These are phyloP conservation scores for Drosophila atripex DNA, from an alignment of 2,888 invertebrate genomes.

Conservation along the genomic window DNA sequence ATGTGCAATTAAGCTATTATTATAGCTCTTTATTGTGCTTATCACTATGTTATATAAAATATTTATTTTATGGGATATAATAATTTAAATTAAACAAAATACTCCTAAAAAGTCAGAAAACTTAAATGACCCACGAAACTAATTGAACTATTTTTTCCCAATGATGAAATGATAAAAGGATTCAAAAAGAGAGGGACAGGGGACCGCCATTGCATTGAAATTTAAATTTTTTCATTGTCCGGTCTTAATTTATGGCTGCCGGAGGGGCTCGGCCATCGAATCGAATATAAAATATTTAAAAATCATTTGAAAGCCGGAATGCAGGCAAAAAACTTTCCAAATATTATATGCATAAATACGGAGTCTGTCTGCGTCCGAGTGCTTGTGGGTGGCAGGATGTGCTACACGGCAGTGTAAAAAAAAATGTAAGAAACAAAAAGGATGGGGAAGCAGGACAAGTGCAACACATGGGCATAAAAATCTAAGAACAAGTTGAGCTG, in stretches of 20 bases:
- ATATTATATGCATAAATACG: conserved; percentile 16
- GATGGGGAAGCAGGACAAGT: not conserved
- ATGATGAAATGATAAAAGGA: not conserved
- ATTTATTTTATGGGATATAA: not conserved
- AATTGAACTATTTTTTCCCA: not conserved
- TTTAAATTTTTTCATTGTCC: conserved; percentile 19
- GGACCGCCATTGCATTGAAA: not conserved
- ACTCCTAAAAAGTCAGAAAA: not conserved
- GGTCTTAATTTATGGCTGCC: conserved; percentile 23
- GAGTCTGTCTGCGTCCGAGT: not conserved
- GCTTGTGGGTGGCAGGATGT: conserved; percentile 7
- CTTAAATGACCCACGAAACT: not conserved
- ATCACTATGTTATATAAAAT: not conserved
- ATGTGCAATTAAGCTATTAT: too few species aligned
- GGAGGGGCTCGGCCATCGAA: conserved; percentile 14
- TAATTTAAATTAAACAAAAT: not conserved
- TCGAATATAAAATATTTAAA: conserved; percentile 25
- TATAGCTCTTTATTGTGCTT: too few species aligned
- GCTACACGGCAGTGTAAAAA: conserved; percentile 5
- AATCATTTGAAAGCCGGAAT: conserved; percentile 6
- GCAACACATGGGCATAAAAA: conserved; percentile 27
- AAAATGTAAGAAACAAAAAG: conserved; percentile 6
- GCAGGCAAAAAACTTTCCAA: conserved; percentile 6
- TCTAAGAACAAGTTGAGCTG: conserved; percentile 44
- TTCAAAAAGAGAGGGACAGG: not conserved